phyloP scores from a whole-genome alignment of 1,140 invertebrate genomes.

The Ostrea edulis region DNA sequence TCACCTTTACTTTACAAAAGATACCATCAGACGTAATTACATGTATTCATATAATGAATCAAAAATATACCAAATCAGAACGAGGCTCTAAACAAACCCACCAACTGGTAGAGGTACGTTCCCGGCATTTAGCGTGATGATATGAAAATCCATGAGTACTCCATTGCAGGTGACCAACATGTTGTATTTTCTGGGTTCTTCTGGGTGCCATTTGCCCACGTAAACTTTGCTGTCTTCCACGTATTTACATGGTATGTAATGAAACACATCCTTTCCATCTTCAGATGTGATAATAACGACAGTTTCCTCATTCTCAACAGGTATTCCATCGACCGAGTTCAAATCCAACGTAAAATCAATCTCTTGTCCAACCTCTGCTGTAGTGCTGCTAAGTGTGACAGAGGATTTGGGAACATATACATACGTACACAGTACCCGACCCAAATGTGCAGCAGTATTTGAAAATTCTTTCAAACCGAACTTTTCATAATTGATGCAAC shows the following conservation, averaged over 20 bases:
- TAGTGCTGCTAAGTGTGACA: background rate
- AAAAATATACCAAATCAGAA: too few relatives aligned
- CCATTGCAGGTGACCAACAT: background rate
- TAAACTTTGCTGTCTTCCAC: background rate
- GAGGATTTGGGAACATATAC: background rate
- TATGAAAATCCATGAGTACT: background rate
- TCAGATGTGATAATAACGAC: background rate
- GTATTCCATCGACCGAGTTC: background rate
- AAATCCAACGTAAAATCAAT: background rate
- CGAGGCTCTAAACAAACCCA: background rate
- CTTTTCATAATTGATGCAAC: background rate
- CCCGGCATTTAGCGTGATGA: background rate
- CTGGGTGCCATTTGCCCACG: background rate
- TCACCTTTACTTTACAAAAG: too few relatives aligned
- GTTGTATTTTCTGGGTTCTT: background rate
- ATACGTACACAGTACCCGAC: background rate
- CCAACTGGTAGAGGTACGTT: background rate
- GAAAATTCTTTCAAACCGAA: background rate
- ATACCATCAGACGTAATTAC: too few relatives aligned
- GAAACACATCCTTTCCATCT: background rate
- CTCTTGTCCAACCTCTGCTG: background rate
- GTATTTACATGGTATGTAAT: background rate
- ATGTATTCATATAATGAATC: too few relatives aligned
- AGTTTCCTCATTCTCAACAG: background rate
- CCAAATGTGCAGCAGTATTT: background rate